These are phyloP conservation scores for Chascanopsetta lugubris DNA, from an alignment of 2,113 vertebrate species.

Conservation along the genomic window DNA sequence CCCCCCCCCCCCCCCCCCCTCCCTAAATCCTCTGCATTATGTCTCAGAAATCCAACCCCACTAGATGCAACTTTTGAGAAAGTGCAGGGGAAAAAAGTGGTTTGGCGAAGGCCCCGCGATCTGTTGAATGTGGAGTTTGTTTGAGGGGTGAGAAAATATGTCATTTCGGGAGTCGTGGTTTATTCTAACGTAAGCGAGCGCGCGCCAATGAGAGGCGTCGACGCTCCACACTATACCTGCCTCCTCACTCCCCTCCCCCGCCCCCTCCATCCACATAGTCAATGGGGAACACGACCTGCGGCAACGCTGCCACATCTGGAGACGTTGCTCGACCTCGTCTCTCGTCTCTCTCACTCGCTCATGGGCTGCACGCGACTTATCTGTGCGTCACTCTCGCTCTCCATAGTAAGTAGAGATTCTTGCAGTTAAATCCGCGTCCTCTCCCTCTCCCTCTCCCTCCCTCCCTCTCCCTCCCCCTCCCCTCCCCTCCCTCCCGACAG, in stretches of 20 bases:
- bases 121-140: constrained; percentile 81
- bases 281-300: constrained; percentile 66
- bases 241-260: constrained; percentile 38
- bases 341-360: constrained; percentile 37
- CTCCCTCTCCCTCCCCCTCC: background rate
- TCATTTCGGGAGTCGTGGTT: constrained; percentile 78
- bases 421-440: constrained; percentile 48
- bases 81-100: constrained; percentile 65
- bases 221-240: constrained; percentile 70
- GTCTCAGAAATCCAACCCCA: constrained; percentile 64
- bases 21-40: constrained; percentile 67
- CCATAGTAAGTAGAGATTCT: constrained; percentile 68
- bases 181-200: constrained; percentile 71
- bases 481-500: constrained; percentile 9
- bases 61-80: constrained; percentile 72
- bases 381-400: constrained; percentile 39
- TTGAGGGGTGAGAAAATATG: constrained; percentile 78
- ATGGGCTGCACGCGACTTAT: constrained; percentile 27
- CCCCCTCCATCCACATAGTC: constrained; percentile 68
- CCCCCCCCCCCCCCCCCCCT: too few relatives aligned
- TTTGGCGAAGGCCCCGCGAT: constrained; percentile 71
- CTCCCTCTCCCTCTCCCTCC: constrained; percentile 35
- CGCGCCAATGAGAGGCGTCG: constrained; percentile 72
- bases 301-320: constrained; percentile 75
- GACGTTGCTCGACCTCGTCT: constrained; percentile 59